Base-by-base conservation (phyloP, 2,113 vertebrate genomes). In the Gambusia affinis region DNA sequence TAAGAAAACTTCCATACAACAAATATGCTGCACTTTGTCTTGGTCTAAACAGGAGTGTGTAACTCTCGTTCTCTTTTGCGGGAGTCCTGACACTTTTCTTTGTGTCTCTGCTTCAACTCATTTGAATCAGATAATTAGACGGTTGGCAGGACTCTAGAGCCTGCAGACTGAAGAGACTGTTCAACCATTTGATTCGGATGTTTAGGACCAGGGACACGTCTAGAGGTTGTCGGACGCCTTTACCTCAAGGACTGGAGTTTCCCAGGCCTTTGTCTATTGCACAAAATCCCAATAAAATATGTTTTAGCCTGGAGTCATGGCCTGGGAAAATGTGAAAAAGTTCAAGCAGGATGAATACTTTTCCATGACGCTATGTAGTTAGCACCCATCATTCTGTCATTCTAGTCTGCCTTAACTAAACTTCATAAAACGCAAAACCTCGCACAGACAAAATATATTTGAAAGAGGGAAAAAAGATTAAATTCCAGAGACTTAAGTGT, bases 401-500 rank as follows among this genome's bases (percentile, higher is more conserved):
- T 77, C 66, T 15, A 31, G 42, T 44, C 69, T 76, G 64, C 64
- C 64, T 35, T 33, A 86, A 79, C 77, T 76, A 69, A 92, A 91
- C 79, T 91, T 92, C 75, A 90, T 87, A 74, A 90, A 89, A 89
- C 82, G 83, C 78, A 81, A 84, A 61, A 42, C 67, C 1, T 3
- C 27, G 65, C 19, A 68, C 28, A 60, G 47, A 78, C 67, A 69
- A 76, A 83, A 87, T 87, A 80, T 88, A 88, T 90, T 89, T 91
- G 79, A 92, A 92, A 90, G 73, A 75, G 61, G 33, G 76, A 83
- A 85, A 79, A 91, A 88, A 92, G 85, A 92, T 91, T 85, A 92
- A 89, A 89, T 92, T 89, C 85, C 86, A 88, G 74, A 76, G 83
- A 90, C 85, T 89, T 90, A 85, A 91, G 86, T 89, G 88, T 91